A percentile compares a stretch with the other conserved stretches of the same genome.
Evolutionary conservation across 2,888 invertebrate species (phyloP).

Genomic region (Stegana nigrithorax): DNA sequence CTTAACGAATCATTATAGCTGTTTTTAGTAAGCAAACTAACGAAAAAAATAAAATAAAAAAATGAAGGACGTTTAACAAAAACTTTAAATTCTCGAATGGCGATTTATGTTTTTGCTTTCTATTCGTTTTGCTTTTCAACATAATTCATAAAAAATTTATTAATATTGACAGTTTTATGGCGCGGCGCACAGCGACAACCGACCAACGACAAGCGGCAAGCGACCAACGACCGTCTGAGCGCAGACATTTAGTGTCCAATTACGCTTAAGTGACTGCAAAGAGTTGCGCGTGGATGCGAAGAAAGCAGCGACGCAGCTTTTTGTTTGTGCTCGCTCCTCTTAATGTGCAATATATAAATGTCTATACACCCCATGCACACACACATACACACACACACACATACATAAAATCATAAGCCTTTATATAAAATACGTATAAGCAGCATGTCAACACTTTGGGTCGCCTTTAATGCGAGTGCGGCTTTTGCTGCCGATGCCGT

Average conservation of each 20-base stretch:
- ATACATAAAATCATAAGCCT: not conserved
- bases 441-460: not conserved
- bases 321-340: not conserved
- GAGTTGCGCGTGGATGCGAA: not conserved
- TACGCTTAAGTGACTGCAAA: constrained; percentile 11
- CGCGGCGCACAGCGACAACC: constrained; percentile 26
- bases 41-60: no score
- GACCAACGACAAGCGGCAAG: not conserved
- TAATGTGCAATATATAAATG: no score
- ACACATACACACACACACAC: constrained; percentile 14
- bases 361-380: no score
- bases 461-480: not conserved
- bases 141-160: constrained; percentile 44
- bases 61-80: no score
- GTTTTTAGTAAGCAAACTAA: no score
- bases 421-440: no score
- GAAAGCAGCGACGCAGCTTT: not conserved
- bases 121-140: not conserved
- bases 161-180: constrained; percentile 51
- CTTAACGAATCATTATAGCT: no score
- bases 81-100: no score
- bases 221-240: no score
- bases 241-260: constrained; percentile 18
- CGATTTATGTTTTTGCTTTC: no score
- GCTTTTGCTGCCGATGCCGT: not conserved